Conservation (phyloP, 2,797 vertebrate genomes). For the Premnoplex brunnescens region DNA sequence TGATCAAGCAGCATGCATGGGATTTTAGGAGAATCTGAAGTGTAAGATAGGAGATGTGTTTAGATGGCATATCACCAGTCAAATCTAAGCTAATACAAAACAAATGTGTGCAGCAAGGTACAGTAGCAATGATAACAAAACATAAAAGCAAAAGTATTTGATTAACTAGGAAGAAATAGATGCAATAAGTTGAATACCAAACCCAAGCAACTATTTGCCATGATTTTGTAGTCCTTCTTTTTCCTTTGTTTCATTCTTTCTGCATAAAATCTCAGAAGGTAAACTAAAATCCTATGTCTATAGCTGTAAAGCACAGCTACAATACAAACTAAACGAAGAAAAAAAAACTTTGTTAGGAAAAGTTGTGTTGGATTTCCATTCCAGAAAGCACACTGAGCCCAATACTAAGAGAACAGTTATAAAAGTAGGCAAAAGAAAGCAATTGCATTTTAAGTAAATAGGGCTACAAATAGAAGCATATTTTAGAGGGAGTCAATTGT, state of each 20-base stretch:
- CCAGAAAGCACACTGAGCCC: background rate
- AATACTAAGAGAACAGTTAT: background rate
- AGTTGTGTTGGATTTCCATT: background rate
- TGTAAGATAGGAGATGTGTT: background rate
- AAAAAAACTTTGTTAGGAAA: background rate
- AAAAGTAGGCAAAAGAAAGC: background rate
- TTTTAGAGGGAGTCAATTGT: background rate
- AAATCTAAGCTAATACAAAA: background rate
- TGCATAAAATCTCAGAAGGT: background rate
- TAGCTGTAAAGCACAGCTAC: background rate
- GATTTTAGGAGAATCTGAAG: background rate
- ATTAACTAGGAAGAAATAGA: background rate
- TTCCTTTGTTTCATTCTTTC: background rate
- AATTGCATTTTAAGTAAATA: background rate
- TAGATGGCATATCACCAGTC: background rate
- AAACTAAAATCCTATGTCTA: background rate
- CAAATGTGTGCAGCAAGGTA: background rate
- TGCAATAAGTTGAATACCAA: background rate
- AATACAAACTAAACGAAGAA: background rate
- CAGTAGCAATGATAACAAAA: background rate
- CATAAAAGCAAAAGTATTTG: background rate
- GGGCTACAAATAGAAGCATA: background rate
- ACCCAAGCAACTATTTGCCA: background rate
- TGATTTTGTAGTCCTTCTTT: background rate
- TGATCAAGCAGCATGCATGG: background rate